These are phyloP conservation scores for Papilio dardanus DNA, from an alignment of 1,140 invertebrate species.

Conservation along the genomic window DNA sequence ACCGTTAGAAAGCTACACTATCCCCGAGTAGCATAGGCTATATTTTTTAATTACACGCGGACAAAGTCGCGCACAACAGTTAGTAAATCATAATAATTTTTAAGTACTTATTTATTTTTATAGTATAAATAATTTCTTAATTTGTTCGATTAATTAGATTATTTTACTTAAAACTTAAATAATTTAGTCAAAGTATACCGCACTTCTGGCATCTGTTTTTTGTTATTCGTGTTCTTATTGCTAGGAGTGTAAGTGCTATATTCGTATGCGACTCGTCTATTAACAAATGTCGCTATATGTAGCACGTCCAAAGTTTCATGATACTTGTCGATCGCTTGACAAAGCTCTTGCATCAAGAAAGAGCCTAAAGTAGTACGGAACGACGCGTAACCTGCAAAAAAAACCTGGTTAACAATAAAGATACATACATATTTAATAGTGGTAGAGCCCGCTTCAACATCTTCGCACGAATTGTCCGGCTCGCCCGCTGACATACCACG, in stretches of 20 bases:
- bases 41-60: too few relatives aligned
- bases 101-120: too few relatives aligned
- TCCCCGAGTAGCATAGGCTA: too few relatives aligned
- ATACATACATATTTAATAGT: too few relatives aligned
- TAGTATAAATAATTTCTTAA: background rate
- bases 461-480: too few relatives aligned
- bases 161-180: constrained; percentile 52
- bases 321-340: constrained; percentile 52
- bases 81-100: too few relatives aligned
- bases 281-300: constrained; percentile 57
- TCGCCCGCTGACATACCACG: too few relatives aligned
- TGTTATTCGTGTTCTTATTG: constrained; percentile 48
- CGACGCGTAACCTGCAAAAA: constrained; percentile 56
- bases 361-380: constrained; percentile 56
- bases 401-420: too few relatives aligned
- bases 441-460: too few relatives aligned
- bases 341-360: constrained; percentile 66
- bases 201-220: constrained; percentile 69
- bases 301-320: constrained; percentile 52
- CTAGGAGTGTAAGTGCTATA: constrained; percentile 51
- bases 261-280: constrained; percentile 53
- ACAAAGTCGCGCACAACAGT: too few relatives aligned
- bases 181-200: constrained; percentile 63
- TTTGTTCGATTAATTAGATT: background rate
- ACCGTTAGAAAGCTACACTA: too few relatives aligned